phyloP scores from a whole-genome alignment of 2,888 invertebrate genomes.

The Orthosia cruda region DNA sequence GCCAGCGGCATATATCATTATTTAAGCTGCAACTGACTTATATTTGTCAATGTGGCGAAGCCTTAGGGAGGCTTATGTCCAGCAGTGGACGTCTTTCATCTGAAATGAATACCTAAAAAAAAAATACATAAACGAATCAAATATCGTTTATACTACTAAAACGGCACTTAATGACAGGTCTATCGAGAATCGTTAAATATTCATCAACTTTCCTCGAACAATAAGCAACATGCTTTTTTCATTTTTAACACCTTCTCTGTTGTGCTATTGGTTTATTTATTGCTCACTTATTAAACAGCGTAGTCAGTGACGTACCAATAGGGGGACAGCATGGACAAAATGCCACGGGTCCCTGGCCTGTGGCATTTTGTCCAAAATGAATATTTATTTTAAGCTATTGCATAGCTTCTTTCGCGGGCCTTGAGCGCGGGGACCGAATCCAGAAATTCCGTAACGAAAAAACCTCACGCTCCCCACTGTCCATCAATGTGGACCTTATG shows the following conservation, averaged over 20 bases:
- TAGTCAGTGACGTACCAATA: too few relatives aligned
- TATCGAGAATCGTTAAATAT: slow-evolving; percentile 40
- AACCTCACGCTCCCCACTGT: too few relatives aligned
- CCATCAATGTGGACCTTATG: too few relatives aligned
- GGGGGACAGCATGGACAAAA: too few relatives aligned
- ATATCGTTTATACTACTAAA: background rate
- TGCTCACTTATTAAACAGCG: background rate
- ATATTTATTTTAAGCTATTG: too few relatives aligned
- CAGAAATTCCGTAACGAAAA: too few relatives aligned
- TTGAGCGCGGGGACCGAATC: too few relatives aligned
- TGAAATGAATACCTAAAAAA: background rate
- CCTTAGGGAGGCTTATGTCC: too few relatives aligned
- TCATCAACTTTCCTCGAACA: slow-evolving; percentile 32
- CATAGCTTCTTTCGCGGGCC: too few relatives aligned
- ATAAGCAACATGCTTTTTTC: background rate
- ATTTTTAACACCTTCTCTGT: background rate
- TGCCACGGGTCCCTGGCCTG: too few relatives aligned
- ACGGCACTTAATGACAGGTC: slow-evolving; percentile 20
- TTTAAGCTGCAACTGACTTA: background rate
- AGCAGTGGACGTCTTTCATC: too few relatives aligned
- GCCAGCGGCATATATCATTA: background rate
- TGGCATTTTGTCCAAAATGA: too few relatives aligned
- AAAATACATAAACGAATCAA: background rate
- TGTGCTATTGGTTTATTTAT: background rate
- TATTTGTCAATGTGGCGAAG: background rate